These are phyloP conservation scores for Fukomys damarensis DNA, from an alignment of 2,113 vertebrate species.

Conservation along the genomic window DNA sequence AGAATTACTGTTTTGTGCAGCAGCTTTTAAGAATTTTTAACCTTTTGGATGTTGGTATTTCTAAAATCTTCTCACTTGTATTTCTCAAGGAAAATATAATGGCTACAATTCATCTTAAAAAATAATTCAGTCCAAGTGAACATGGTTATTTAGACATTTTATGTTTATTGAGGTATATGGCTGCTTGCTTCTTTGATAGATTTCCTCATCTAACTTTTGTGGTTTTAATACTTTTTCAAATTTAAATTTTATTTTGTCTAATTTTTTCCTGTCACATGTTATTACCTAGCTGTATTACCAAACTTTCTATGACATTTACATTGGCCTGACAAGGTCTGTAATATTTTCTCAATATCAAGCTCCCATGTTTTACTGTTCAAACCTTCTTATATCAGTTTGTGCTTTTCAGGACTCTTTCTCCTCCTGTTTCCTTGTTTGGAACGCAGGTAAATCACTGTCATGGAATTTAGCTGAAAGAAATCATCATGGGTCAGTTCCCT, in stretches of 20 bases:
- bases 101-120: slow-evolving; percentile 16
- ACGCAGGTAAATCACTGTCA: background rate
- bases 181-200: background rate
- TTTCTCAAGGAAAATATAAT: background rate
- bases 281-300: background rate
- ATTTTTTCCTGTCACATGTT: background rate
- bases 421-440: background rate
- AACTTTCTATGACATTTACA: background rate
- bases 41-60: slow-evolving; percentile 4
- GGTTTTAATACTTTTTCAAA: slow-evolving; percentile 12
- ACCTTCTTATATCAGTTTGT: background rate
- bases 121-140: background rate
- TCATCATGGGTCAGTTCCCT: background rate
- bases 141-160: background rate
- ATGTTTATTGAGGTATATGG: background rate
- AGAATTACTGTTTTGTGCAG: slow-evolving; percentile 11
- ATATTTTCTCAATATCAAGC: background rate
- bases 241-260: slow-evolving; percentile 8
- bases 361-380: background rate
- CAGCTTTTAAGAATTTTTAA: slow-evolving; percentile 32
- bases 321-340: background rate
- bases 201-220: background rate
- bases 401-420: background rate
- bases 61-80: background rate
- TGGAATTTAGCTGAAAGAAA: background rate